These are phyloP conservation scores for Brenthis daphne DNA, from an alignment of 2,888 invertebrate species.

Conservation along the genomic window DNA sequence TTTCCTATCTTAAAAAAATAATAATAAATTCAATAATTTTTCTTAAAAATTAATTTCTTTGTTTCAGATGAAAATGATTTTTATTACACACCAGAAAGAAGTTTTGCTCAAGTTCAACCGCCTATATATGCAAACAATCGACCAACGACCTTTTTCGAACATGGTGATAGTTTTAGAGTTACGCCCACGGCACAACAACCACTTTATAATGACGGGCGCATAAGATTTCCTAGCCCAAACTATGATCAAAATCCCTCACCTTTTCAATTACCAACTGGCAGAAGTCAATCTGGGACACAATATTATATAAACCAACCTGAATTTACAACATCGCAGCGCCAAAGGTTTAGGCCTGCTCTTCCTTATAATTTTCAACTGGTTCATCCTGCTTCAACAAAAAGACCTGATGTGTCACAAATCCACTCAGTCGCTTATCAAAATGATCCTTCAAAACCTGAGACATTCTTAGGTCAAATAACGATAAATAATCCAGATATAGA, in stretches of 20 bases:
- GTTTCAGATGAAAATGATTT: conserved; percentile 77
- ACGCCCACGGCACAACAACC: conserved; percentile 62
- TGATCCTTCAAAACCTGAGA: conserved; percentile 83
- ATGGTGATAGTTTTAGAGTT: conserved; percentile 66
- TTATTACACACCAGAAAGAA: conserved; percentile 77
- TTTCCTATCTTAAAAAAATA: neutral
- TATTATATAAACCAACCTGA: conserved; percentile 77
- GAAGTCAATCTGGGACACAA: conserved; percentile 73
- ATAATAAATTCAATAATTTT: neutral
- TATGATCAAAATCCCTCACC: conserved; percentile 78
- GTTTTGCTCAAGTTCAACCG: conserved; percentile 79
- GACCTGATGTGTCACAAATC: conserved; percentile 81
- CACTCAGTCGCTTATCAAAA: conserved; percentile 82
- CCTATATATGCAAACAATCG: conserved; percentile 70
- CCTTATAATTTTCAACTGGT: conserved; percentile 74
- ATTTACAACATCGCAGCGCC: conserved; percentile 62
- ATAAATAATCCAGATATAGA: conserved; percentile 83
- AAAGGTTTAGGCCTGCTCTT: conserved; percentile 68
- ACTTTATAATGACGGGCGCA: conserved; percentile 64
- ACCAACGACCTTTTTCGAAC: conserved; percentile 65
- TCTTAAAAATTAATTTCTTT: conserved; percentile 43
- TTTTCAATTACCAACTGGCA: conserved; percentile 74
- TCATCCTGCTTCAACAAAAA: conserved; percentile 76
- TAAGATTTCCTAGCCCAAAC: conserved; percentile 72
- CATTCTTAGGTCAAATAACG: conserved; percentile 84